These are phyloP conservation scores for Triplophysa rosa DNA, from an alignment of 2,113 vertebrate species.

Conservation along the genomic window DNA sequence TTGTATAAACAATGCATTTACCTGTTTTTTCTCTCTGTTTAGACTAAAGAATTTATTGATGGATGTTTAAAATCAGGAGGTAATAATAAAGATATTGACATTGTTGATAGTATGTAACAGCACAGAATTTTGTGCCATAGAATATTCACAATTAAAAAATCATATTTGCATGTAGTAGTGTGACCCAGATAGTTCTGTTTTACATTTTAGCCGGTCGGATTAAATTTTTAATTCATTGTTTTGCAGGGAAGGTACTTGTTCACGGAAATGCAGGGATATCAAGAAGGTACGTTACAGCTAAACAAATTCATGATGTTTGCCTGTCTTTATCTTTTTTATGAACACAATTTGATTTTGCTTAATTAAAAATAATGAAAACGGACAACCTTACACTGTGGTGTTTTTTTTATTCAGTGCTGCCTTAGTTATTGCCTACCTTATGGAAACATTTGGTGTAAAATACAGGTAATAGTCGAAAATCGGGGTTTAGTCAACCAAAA, in stretches of 20 bases:
- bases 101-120: neutral
- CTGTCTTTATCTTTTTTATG: neutral
- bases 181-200: too few species aligned
- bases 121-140: neutral
- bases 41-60: constrained; percentile 99
- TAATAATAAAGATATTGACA: constrained; percentile 63
- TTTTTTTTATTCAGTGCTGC: constrained; percentile 81
- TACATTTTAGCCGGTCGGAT: too few species aligned
- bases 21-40: constrained; percentile 16
- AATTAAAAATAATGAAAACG: neutral
- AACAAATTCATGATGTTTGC: constrained; percentile 16
- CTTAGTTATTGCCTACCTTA: constrained; percentile 99
- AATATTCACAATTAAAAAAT: neutral
- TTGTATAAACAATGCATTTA: neutral
- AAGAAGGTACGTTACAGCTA: constrained; percentile 82
- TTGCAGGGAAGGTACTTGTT: constrained; percentile 93
- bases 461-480: constrained; percentile 82
- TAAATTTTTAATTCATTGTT: neutral
- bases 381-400: neutral
- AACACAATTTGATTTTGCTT: neutral
- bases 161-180: too few species aligned
- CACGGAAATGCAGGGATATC: constrained; percentile 99
- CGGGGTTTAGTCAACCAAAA: neutral
- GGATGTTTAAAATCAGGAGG: constrained; percentile 95
- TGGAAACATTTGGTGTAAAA: constrained; percentile 99